Percentiles rank a stretch among this genome's conserved stretches.
Evolutionary conservation across 2,797 vertebrate genomes (phyloP).

Genomic region (Enteromius afrohamiltoni): DNA sequence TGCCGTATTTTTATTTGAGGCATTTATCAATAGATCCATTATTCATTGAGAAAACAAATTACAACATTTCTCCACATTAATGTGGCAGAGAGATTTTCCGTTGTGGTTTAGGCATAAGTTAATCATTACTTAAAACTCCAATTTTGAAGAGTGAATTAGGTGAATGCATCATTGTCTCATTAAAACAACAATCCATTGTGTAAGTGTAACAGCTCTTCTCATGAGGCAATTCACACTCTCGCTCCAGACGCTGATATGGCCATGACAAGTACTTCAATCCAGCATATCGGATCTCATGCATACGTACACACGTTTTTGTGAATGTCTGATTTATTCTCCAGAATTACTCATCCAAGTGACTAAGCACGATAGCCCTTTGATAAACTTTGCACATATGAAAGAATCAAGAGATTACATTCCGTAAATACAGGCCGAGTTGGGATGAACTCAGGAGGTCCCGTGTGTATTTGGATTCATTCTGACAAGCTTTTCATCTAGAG

Average conservation of each 20-base stretch:
- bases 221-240: slow-evolving; percentile 50
- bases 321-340: background rate
- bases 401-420: slow-evolving; percentile 26
- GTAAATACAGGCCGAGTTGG: slow-evolving; percentile 59
- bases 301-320: background rate
- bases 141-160: slow-evolving; percentile 56
- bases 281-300: background rate
- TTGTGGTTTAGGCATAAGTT: slow-evolving; percentile 36
- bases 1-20: background rate
- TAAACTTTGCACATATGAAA: slow-evolving; percentile 35
- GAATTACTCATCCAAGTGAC: background rate
- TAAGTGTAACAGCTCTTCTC: slow-evolving; percentile 44
- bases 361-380: slow-evolving; percentile 20
- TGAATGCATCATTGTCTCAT: slow-evolving; percentile 61
- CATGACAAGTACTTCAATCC: background rate
- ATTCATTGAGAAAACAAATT: background rate
- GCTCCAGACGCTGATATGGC: slow-evolving; percentile 12
- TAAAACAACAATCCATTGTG: slow-evolving; percentile 63
- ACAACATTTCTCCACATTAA: background rate
- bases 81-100: background rate
- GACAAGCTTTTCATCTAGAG: slow-evolving; percentile 23
- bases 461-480: slow-evolving; percentile 36
- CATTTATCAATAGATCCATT: background rate
- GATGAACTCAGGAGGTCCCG: slow-evolving; percentile 6
- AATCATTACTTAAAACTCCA: slow-evolving; percentile 55